phyloP scores from a whole-genome alignment of 2,888 invertebrate species.

The Cosmorhoe ocellata region DNA sequence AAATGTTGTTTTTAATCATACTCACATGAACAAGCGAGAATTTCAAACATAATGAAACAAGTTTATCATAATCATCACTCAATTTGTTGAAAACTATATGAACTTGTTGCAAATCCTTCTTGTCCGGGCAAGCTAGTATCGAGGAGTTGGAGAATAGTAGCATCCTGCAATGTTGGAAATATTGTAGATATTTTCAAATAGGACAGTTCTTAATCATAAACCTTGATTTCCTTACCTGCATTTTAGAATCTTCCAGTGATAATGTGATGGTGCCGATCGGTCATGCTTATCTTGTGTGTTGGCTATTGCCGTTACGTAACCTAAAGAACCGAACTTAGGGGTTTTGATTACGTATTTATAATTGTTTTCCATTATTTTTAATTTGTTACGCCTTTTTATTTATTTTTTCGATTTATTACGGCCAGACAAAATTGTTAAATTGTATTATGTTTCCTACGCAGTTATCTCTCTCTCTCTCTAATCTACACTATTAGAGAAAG shows the following conservation, averaged over 20 bases:
- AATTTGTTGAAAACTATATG: constrained; percentile 66
- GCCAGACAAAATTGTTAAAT: too few relatives aligned
- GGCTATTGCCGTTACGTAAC: constrained; percentile 62
- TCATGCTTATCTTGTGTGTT: constrained; percentile 71
- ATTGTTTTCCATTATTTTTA: constrained; percentile 35
- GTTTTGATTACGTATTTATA: constrained; percentile 65
- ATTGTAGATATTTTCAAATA: neutral
- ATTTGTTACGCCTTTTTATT: too few relatives aligned
- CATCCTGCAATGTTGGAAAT: constrained; percentile 54
- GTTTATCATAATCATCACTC: constrained; percentile 63
- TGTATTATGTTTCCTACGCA: too few relatives aligned
- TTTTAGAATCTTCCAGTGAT: constrained; percentile 76
- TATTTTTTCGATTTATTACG: too few relatives aligned
- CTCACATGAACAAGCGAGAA: constrained; percentile 66
- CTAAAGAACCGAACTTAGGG: constrained; percentile 52
- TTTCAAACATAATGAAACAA: constrained; percentile 63
- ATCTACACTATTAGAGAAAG: too few relatives aligned
- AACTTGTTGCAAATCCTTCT: constrained; percentile 60
- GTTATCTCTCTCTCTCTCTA: too few relatives aligned
- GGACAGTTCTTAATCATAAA: too few relatives aligned
- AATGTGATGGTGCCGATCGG: constrained; percentile 71
- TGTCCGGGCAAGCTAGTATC: constrained; percentile 68
- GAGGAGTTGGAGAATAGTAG: constrained; percentile 72
- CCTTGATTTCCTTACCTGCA: constrained; percentile 54
- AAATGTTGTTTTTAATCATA: constrained; percentile 6